phyloP scores from a whole-genome alignment of 2,797 vertebrate species.

The Mus spretus region DNA sequence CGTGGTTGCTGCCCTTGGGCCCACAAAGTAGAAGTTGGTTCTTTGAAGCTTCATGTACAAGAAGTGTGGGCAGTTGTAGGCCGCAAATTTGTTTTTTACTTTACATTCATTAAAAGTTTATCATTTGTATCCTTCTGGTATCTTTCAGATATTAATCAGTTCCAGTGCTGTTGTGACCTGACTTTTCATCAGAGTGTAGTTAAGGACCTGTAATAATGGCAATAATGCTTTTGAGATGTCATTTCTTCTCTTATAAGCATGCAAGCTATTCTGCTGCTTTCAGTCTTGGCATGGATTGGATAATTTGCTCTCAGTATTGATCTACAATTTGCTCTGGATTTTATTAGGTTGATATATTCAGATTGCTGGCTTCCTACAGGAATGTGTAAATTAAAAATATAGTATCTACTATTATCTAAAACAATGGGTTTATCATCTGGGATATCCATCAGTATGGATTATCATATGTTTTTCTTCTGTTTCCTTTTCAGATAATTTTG shows the following conservation, averaged over 20 bases:
- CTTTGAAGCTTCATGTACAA: neutral
- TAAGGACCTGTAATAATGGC: neutral
- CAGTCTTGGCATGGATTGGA: neutral
- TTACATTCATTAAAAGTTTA: neutral
- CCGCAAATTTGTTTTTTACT: neutral
- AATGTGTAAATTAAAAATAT: neutral
- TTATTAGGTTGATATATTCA: neutral
- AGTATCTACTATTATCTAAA: neutral
- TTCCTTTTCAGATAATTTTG: neutral
- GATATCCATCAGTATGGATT: neutral
- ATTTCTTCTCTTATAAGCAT: neutral
- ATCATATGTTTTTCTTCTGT: neutral
- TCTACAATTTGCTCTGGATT: neutral
- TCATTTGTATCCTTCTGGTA: neutral
- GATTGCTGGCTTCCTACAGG: neutral
- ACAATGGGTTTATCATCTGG: neutral
- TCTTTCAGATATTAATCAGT: neutral
- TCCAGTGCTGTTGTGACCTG: neutral
- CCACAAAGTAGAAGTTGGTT: accelerated
- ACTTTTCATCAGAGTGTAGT: too few relatives aligned
- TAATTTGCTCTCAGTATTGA: neutral
- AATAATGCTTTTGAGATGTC: neutral
- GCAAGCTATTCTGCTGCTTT: neutral
- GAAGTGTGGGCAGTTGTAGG: neutral
- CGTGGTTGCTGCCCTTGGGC: neutral